Evolutionary conservation across 1,140 invertebrate genomes (phyloP).

Genomic region (Hormaphis cornu): DNA sequence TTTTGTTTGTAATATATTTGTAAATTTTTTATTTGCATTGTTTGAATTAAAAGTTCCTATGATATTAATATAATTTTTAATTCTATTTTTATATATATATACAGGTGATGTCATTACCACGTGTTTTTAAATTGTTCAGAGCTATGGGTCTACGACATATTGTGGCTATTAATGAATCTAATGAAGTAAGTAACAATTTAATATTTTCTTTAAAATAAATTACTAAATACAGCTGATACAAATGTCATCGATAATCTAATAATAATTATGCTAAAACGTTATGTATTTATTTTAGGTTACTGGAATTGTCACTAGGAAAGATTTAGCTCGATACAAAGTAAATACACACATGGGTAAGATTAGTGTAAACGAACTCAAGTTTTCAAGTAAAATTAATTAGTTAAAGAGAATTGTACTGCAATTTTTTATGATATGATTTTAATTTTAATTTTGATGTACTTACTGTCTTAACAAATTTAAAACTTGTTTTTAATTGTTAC

Average conservation of each 20-base stretch:
- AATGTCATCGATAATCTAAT: constrained; percentile 34
- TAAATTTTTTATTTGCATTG: too few relatives aligned
- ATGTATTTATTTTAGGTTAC: constrained; percentile 67
- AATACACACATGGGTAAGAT: constrained; percentile 63
- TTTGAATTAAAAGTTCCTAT: too few relatives aligned
- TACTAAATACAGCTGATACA: not conserved
- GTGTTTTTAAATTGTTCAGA: constrained; percentile 85
- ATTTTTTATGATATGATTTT: too few relatives aligned
- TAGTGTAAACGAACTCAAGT: constrained; percentile 61
- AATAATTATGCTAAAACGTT: too few relatives aligned
- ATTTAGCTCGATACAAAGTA: constrained; percentile 72
- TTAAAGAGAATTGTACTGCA: too few relatives aligned
- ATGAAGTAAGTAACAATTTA: constrained; percentile 53
- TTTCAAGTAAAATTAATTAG: not conserved
- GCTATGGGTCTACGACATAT: constrained; percentile 87
- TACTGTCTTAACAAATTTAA: too few relatives aligned
- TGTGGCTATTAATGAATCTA: constrained; percentile 81
- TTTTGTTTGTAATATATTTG: not conserved
- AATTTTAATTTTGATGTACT: too few relatives aligned
- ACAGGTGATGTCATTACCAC: constrained; percentile 74
- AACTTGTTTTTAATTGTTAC: too few relatives aligned
- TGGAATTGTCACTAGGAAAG: constrained; percentile 90
- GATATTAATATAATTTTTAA: constrained; percentile 8
- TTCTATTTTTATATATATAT: constrained; percentile 38
- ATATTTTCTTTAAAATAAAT: not conserved